Evolutionary conservation across 2,797 vertebrate genomes (phyloP).

Genomic region (Furcifer pardalis): DNA sequence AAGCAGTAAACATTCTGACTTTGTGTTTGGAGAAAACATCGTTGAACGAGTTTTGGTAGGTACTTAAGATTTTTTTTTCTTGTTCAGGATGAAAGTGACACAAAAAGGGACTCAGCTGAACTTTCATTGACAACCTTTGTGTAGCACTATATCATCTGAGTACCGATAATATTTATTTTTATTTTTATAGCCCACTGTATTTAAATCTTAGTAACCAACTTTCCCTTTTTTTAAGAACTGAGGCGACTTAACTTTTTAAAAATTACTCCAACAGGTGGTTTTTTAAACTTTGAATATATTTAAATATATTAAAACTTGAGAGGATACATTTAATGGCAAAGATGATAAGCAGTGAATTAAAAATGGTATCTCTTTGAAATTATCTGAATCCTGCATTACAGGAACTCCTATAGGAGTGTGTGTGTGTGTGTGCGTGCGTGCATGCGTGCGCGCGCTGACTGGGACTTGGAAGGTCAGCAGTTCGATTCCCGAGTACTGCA

Average conservation of each 20-base stretch:
- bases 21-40: constrained; percentile 88
- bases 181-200: neutral
- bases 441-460: too few relatives aligned
- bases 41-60: constrained; percentile 83
- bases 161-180: neutral
- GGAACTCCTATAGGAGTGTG: too few relatives aligned
- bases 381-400: neutral
- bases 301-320: neutral
- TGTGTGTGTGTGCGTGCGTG: too few relatives aligned
- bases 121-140: neutral
- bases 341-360: neutral
- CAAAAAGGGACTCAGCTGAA: neutral
- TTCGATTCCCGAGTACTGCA: too few relatives aligned
- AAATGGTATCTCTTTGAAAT: neutral
- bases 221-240: neutral
- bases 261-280: neutral
- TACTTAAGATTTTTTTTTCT: constrained; percentile 37
- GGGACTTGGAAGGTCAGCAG: too few relatives aligned
- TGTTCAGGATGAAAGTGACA: neutral
- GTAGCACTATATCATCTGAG: neutral
- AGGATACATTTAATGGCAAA: neutral
- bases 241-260: neutral
- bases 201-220: neutral
- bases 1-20: constrained; percentile 67
- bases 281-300: neutral